These are phyloP conservation scores for Caenorhabditis zanzibari DNA, from an alignment of 2,888 invertebrate species.

Conservation along the genomic window DNA sequence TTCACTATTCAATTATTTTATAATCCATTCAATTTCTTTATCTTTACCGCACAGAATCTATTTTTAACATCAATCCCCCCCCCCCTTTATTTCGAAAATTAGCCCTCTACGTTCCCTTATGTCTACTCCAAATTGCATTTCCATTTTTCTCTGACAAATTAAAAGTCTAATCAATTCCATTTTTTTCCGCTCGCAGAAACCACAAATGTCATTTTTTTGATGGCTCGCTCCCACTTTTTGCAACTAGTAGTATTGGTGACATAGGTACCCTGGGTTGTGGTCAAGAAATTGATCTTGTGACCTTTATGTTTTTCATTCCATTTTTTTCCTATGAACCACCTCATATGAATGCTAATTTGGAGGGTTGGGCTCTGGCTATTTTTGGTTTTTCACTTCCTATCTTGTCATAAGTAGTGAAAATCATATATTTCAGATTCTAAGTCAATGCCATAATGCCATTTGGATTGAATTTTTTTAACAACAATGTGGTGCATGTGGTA, in stretches of 20 bases:
- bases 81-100: conserved; percentile 16
- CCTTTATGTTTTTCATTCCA: conserved; percentile 3
- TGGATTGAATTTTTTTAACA: conserved; percentile 31
- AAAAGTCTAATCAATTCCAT: conserved; percentile 26
- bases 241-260: conserved; percentile 14
- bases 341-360: conserved; percentile 46
- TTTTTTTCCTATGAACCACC: neutral
- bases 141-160: conserved; percentile 6
- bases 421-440: conserved; percentile 14
- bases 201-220: conserved; percentile 26
- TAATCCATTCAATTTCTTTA: too few relatives aligned
- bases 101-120: conserved; percentile 11
- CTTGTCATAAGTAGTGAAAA: neutral
- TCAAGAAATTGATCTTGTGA: neutral
- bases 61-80: neutral
- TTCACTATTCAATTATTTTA: too few relatives aligned
- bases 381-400: neutral
- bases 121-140: conserved; percentile 8
- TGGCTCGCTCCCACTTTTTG: neutral
- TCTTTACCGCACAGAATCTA: conserved; percentile 7
- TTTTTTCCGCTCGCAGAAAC: neutral
- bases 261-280: neutral
- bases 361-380: too few relatives aligned
- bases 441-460: conserved; percentile 26
- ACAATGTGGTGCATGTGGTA: conserved; percentile 48